These are phyloP conservation scores for Sylvia borin DNA, from an alignment of 2,797 vertebrate genomes.

Conservation along the genomic window DNA sequence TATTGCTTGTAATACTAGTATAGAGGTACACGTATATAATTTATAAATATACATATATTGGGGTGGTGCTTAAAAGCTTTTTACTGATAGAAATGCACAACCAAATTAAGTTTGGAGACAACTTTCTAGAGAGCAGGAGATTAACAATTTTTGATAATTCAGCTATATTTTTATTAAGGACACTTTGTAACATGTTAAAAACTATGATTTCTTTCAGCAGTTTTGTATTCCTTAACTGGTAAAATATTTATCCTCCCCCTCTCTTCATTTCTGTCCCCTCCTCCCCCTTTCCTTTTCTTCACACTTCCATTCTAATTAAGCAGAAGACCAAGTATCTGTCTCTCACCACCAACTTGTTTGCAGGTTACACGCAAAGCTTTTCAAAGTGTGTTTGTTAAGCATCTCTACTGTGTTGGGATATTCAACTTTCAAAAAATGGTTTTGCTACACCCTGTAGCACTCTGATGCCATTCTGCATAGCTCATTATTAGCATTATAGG, in stretches of 20 bases:
- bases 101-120: not conserved
- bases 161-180: not conserved
- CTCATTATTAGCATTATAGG: not conserved
- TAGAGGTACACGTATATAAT: not conserved
- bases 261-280: not conserved
- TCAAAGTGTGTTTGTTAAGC: not conserved
- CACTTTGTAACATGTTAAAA: not conserved
- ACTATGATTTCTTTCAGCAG: not conserved
- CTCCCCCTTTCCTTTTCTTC: not conserved
- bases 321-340: not conserved
- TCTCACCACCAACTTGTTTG: not conserved
- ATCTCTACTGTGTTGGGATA: not conserved
- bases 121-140: not conserved
- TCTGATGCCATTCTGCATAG: not conserved
- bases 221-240: not conserved
- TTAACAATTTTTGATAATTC: not conserved
- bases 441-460: not conserved
- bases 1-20: not conserved
- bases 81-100: not conserved
- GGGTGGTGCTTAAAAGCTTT: not conserved
- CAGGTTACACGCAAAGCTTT: not conserved
- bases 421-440: not conserved
- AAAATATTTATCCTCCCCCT: not conserved
- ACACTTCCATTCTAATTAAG: not conserved
- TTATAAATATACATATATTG: not conserved